A percentile compares a stretch with the other conserved stretches of the same genome.
Conservation (phyloP, 2,797 vertebrate species). For the Vespertilio murinus region DNA sequence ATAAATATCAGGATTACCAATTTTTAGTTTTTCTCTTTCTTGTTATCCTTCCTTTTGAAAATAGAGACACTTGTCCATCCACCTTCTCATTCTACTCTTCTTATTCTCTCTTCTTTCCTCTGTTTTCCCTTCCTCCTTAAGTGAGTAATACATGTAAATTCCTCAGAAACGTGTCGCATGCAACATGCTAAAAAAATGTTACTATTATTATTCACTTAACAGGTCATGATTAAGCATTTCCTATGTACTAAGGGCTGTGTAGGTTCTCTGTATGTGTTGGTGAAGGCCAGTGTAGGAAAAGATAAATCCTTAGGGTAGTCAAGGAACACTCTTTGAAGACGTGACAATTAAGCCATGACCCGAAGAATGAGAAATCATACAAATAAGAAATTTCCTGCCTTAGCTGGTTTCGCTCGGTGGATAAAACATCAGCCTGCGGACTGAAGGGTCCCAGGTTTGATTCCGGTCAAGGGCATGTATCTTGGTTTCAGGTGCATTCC, state of each 20-base stretch:
- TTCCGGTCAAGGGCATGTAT: too few relatives aligned
- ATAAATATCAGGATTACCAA: neutral
- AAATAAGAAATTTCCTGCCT: too few relatives aligned
- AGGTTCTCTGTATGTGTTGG: neutral
- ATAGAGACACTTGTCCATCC: neutral
- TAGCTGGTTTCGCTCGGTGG: too few relatives aligned
- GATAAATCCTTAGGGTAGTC: neutral
- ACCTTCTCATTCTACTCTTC: neutral
- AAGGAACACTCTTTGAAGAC: neutral
- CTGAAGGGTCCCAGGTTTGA: too few relatives aligned
- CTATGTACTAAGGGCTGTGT: neutral
- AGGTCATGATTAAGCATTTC: neutral
- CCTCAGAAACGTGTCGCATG: neutral
- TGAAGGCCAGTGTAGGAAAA: neutral
- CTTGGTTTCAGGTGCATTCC: too few relatives aligned
- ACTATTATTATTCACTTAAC: neutral
- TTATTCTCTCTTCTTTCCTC: neutral
- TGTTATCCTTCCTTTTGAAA: neutral
- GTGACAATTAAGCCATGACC: neutral
- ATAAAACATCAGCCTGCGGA: too few relatives aligned
- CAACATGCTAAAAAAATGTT: neutral
- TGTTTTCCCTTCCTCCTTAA: neutral
- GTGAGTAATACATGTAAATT: neutral
- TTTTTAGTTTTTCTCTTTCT: neutral
- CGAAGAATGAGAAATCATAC: neutral